phyloP scores from a whole-genome alignment of 2,888 invertebrate genomes.

The Sialis lutaria region DNA sequence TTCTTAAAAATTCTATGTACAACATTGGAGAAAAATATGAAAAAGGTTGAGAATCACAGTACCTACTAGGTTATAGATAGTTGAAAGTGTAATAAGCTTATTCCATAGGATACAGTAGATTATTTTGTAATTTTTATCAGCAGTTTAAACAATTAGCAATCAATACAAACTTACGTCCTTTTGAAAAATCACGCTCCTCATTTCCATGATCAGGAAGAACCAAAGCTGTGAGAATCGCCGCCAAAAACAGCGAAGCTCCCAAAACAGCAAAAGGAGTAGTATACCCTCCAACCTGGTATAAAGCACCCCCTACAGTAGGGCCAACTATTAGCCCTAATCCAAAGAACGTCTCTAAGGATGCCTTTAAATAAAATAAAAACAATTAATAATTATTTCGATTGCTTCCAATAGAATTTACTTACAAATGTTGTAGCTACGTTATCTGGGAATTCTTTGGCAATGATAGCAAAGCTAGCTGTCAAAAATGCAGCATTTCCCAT shows the following conservation, averaged over 20 bases:
- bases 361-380: slow-evolving; percentile 25
- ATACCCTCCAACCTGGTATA: slow-evolving; percentile 66
- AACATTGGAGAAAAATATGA: too few species aligned
- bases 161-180: slow-evolving; percentile 34
- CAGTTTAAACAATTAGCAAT: neutral
- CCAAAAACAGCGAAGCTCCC: slow-evolving; percentile 55
- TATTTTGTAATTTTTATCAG: neutral
- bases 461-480: slow-evolving; percentile 74
- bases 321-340: slow-evolving; percentile 78
- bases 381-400: neutral
- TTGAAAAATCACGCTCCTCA: slow-evolving; percentile 34
- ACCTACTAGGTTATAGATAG: too few species aligned
- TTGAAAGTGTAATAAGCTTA: too few species aligned
- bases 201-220: slow-evolving; percentile 46
- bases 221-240: slow-evolving; percentile 55
- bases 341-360: slow-evolving; percentile 73
- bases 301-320: slow-evolving; percentile 74
- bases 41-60: too few species aligned
- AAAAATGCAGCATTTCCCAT: slow-evolving; percentile 75
- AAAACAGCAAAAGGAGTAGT: slow-evolving; percentile 65
- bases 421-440: slow-evolving; percentile 74
- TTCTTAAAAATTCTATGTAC: too few species aligned
- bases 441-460: slow-evolving; percentile 74
- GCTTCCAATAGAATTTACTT: slow-evolving; percentile 24
- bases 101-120: neutral